A percentile compares a stretch with the other conserved stretches of the same genome.
These are phyloP conservation scores for Drosophila limbata DNA, from an alignment of 2,888 invertebrate genomes.

Conservation along the genomic window DNA sequence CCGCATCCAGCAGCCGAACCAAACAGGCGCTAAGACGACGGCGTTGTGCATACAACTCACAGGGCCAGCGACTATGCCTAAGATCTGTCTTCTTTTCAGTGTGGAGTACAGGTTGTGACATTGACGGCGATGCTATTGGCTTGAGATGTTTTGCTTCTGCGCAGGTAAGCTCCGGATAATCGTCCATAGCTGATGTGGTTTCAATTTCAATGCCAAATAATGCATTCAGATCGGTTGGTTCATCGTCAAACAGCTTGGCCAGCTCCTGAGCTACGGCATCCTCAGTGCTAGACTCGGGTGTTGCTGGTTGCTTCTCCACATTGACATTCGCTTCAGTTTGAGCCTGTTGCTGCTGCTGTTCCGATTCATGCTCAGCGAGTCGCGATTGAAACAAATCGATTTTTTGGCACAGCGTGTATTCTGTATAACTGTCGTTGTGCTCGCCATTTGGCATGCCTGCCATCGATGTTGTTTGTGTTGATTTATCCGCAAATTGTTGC, in stretches of 20 bases:
- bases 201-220: slow-evolving; percentile 79
- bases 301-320: background rate
- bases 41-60: slow-evolving; percentile 80
- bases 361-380: slow-evolving; percentile 48
- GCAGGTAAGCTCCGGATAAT: background rate
- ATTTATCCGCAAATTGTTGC: slow-evolving; percentile 40
- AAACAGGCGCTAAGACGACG: slow-evolving; percentile 71
- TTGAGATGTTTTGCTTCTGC: background rate
- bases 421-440: slow-evolving; percentile 30
- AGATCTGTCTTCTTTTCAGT: slow-evolving; percentile 51
- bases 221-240: slow-evolving; percentile 77
- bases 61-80: slow-evolving; percentile 82
- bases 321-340: background rate
- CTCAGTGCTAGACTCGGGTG: slow-evolving; percentile 46
- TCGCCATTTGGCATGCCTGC: slow-evolving; percentile 12
- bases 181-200: background rate
- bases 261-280: slow-evolving; percentile 78
- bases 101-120: slow-evolving; percentile 10
- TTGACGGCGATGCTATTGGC: slow-evolving; percentile 34
- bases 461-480: slow-evolving; percentile 46
- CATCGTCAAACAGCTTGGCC: slow-evolving; percentile 78
- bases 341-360: slow-evolving; percentile 7
- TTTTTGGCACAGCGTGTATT: slow-evolving; percentile 71
- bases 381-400: slow-evolving; percentile 80
- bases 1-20: slow-evolving; percentile 74